phyloP scores from a whole-genome alignment of 2,888 invertebrate species.

The Tromatobia lineatoria region DNA sequence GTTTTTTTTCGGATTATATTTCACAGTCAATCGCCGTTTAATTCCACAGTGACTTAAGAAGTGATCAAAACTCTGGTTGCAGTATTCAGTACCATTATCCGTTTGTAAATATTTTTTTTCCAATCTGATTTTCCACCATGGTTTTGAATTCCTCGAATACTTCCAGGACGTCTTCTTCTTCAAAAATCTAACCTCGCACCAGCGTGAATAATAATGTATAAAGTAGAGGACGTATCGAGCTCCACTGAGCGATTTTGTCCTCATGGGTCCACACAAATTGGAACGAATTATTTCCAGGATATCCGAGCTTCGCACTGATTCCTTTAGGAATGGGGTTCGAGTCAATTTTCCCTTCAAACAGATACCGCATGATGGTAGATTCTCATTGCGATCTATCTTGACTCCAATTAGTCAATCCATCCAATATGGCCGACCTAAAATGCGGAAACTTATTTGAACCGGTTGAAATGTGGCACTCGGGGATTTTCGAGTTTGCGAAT shows the following conservation, averaged over 20 bases:
- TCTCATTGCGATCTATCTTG: neutral
- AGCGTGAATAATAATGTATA: conserved; percentile 67
- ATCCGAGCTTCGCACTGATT: conserved; percentile 1
- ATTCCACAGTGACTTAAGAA: conserved; percentile 31
- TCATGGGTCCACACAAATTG: conserved; percentile 68
- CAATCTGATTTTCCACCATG: conserved; percentile 67
- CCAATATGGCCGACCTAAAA: too few relatives aligned
- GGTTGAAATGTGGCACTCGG: too few relatives aligned
- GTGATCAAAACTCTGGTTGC: conserved; percentile 23
- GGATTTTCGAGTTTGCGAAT: too few relatives aligned
- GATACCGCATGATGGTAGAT: conserved; percentile 4
- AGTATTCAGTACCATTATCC: conserved; percentile 37
- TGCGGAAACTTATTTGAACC: too few relatives aligned
- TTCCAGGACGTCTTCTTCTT: conserved; percentile 28
- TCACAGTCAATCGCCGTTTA: conserved; percentile 7
- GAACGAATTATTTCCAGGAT: conserved; percentile 70
- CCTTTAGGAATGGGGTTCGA: neutral
- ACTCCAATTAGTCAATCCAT: conserved; percentile 31
- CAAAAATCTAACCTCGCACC: conserved; percentile 62
- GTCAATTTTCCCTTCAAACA: conserved; percentile 32
- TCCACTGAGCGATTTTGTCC: conserved; percentile 15
- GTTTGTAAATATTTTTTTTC: conserved; percentile 35
- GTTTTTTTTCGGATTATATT: conserved; percentile 43
- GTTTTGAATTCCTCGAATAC: conserved; percentile 22
- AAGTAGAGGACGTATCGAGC: conserved; percentile 57